Base-by-base conservation (phyloP, 92 coral and sea anemone species). In the Parazoanthus swiftii region DNA sequence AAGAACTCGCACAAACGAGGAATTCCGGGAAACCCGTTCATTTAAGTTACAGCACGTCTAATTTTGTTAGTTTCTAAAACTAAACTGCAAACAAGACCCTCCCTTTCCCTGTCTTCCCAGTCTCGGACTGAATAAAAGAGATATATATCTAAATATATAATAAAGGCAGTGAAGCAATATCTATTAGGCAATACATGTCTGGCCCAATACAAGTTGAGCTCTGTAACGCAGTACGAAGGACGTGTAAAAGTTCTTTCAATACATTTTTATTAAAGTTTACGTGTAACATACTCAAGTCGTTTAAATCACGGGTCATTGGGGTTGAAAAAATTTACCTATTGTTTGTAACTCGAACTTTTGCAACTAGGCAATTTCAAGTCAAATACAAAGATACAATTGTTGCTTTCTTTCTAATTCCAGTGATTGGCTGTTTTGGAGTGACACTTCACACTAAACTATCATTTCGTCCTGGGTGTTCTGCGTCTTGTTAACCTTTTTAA, bases 181-280 rank as follows among this genome's bases (percentile, higher is more conserved):
- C 39, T 8, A 26, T 73, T 73, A 72, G 77, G 77, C 18, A 43
- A 16, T 35, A 46, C 42, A 0, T 56, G 39, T 80, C 21, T 54
- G 37, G 23, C 13, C 20, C 43, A 54, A 80, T 54, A 3, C 59
- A 54, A 54, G 3, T 54, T 11, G 59, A 54, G 59, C 59, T 54
- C 85, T 29, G 18, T 33, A 29, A 35, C 36, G 58, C 37, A 33
- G 6, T 20, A 33, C 4, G 20, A 54, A 13, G 71, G 37, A n/a
- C 82, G 63, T 80, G 85, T 58, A 13, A 1, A 35, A 35, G 48
- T 50, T 80, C 18, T 11, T 10, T 68, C 85, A 6, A 80, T 29
- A 56, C 72, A 58, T 80, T 80, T 80, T 80, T 80, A 80, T 80
- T 80, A 80, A 80, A 80, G 72, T 26, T 58, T 58, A 50, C 38